These are phyloP conservation scores for Diplazon laetatorius DNA, from an alignment of 2,888 invertebrate species.

Conservation along the genomic window DNA sequence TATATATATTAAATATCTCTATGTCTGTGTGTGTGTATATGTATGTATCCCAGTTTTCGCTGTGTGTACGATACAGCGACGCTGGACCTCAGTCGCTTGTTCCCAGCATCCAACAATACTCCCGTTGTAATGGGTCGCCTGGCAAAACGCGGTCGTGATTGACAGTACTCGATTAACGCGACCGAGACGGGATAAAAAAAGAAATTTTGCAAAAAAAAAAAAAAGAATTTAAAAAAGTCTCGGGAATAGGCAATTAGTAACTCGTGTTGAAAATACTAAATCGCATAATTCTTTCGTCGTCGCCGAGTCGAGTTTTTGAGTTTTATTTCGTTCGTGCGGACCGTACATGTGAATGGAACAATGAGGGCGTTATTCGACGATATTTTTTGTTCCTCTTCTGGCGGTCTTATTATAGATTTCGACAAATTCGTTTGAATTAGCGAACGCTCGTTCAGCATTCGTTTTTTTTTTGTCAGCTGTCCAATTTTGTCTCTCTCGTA, in stretches of 20 bases:
- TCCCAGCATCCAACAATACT: slow-evolving; percentile 61
- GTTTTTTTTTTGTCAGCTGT: too few relatives aligned
- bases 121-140: slow-evolving; percentile 62
- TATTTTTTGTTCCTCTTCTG: background rate
- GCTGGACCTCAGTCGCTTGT: slow-evolving; percentile 27
- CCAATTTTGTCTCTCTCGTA: too few relatives aligned
- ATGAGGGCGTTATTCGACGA: slow-evolving; percentile 7
- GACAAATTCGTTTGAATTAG: too few relatives aligned
- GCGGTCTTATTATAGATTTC: background rate
- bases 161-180: slow-evolving; percentile 55
- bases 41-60: background rate
- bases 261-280: slow-evolving; percentile 13
- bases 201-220: slow-evolving; percentile 21
- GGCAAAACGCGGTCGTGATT: slow-evolving; percentile 52
- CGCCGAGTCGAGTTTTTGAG: background rate
- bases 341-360: background rate
- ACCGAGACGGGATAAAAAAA: slow-evolving; percentile 32
- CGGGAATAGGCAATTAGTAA: slow-evolving; percentile 33
- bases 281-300: slow-evolving; percentile 20
- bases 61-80: slow-evolving; percentile 10
- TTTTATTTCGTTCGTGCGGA: background rate
- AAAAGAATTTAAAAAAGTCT: slow-evolving; percentile 14
- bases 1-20: too few relatives aligned
- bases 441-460: too few relatives aligned
- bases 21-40: too few relatives aligned